A percentile compares a stretch with the other conserved stretches of the same genome.
Conservation (phyloP, 2,888 invertebrate species). For the Luffia ferchaultella region DNA sequence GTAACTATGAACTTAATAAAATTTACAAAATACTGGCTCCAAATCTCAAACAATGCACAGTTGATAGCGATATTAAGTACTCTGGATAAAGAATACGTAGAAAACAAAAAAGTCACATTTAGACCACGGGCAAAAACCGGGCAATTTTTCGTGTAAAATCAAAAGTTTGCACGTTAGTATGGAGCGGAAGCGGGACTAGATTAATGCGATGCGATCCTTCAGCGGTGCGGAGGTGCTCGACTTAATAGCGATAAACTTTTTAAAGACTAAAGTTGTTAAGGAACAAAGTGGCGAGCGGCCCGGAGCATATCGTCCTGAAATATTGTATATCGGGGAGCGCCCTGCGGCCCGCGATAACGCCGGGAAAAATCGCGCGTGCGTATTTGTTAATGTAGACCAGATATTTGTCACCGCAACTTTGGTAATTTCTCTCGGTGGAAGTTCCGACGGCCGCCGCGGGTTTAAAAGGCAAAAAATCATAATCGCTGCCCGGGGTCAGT, state of each 20-base stretch:
- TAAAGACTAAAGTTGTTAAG: constrained; percentile 53
- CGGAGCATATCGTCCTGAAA: constrained; percentile 33
- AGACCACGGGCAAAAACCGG: not conserved
- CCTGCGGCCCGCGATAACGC: constrained; percentile 51
- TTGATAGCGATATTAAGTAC: no score
- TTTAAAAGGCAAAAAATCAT: not conserved
- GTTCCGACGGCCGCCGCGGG: constrained; percentile 17
- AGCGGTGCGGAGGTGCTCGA: constrained; percentile 46
- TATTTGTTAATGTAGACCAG: constrained; percentile 54
- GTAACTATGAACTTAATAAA: no score
- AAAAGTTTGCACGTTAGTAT: not conserved
- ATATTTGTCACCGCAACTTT: constrained; percentile 56
- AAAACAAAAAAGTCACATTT: not conserved
- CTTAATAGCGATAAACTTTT: constrained; percentile 58
- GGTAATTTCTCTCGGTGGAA: constrained; percentile 49
- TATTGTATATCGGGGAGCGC: constrained; percentile 55
- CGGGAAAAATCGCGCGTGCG: constrained; percentile 44
- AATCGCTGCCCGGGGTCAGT: not conserved
- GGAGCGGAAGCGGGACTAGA: constrained; percentile 21
- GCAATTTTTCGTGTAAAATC: not conserved
- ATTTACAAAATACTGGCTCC: no score
- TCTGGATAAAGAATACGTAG: no score
- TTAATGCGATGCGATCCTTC: constrained; percentile 55
- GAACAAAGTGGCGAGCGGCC: constrained; percentile 38
- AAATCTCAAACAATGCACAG: no score